phyloP scores from a whole-genome alignment of 2,113 vertebrate genomes.

The Corythoichthys intestinalis region DNA sequence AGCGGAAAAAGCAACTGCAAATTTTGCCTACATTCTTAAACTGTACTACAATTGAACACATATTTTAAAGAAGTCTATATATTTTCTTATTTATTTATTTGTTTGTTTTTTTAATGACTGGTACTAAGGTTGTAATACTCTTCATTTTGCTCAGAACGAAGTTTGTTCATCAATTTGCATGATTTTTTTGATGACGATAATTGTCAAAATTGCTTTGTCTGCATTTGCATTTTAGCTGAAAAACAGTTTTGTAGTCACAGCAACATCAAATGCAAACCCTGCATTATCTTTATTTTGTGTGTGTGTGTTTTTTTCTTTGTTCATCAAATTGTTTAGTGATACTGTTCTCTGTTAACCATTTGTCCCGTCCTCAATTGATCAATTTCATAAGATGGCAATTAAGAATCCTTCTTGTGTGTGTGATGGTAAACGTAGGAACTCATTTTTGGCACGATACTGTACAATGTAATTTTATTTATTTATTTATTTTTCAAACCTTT shows the following conservation, averaged over 20 bases:
- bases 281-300: conserved; percentile 25
- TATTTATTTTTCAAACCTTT: no score
- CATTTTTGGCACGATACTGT: no score
- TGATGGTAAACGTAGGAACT: not conserved
- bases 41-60: conserved; percentile 18
- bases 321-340: conserved; percentile 72
- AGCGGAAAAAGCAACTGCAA: not conserved
- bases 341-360: conserved; percentile 88
- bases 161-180: conserved; percentile 69
- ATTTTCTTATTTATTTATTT: conserved; percentile 50
- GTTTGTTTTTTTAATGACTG: conserved; percentile 52
- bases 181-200: conserved; percentile 62
- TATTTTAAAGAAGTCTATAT: conserved; percentile 20
- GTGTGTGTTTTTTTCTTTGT: conserved; percentile 63
- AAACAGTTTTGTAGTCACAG: conserved; percentile 52
- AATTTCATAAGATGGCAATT: conserved; percentile 82
- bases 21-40: not conserved
- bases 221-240: conserved; percentile 63
- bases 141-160: conserved; percentile 46
- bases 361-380: conserved; percentile 54
- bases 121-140: conserved; percentile 71
- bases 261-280: conserved; percentile 45
- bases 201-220: conserved; percentile 73
- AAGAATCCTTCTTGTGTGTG: not conserved
- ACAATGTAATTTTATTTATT: no score